Evolutionary conservation across 2,797 vertebrate genomes (phyloP).

Genomic region (Yasuhikotakia modesta): DNA sequence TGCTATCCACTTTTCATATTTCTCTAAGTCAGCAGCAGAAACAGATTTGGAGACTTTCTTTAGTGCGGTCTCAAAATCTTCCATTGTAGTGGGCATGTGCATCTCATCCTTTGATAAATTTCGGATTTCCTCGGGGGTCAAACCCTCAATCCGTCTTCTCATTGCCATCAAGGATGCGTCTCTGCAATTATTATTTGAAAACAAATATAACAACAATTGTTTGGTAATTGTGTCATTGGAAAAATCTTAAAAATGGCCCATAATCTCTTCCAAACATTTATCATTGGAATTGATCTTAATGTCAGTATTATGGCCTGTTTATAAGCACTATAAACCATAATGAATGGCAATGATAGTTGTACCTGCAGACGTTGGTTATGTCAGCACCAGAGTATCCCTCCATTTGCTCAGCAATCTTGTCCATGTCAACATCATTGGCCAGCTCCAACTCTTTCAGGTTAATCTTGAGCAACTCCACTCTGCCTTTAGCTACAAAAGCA

Average conservation of each 20-base stretch:
- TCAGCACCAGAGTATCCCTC: conserved; percentile 98
- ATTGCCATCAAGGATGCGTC: conserved; percentile 98
- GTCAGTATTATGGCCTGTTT: background rate
- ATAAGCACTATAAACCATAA: background rate
- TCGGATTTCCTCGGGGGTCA: conserved; percentile 95
- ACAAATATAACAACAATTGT: background rate
- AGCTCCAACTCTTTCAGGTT: conserved; percentile 93
- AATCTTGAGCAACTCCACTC: conserved; percentile 92
- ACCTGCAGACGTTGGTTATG: conserved; percentile 99
- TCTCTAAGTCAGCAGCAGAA: conserved; percentile 91
- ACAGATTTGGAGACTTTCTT: conserved; percentile 98
- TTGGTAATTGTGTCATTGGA: background rate
- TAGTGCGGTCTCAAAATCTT: conserved; percentile 93
- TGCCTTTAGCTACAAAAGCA: conserved; percentile 81
- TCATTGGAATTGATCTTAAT: background rate
- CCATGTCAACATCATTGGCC: conserved; percentile 88
- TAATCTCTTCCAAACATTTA: background rate
- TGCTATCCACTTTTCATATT: conserved; percentile 96
- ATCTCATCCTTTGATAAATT: conserved; percentile 96
- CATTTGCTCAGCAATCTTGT: conserved; percentile 92
- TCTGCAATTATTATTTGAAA: conserved; percentile 67
- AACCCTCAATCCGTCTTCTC: conserved; percentile 93
- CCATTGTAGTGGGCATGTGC: conserved; percentile 99
- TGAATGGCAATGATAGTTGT: conserved; percentile 33
- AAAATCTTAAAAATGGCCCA: background rate